Base-by-base conservation (phyloP, 2,797 vertebrate genomes). In the Rhabdomys pumilio region DNA sequence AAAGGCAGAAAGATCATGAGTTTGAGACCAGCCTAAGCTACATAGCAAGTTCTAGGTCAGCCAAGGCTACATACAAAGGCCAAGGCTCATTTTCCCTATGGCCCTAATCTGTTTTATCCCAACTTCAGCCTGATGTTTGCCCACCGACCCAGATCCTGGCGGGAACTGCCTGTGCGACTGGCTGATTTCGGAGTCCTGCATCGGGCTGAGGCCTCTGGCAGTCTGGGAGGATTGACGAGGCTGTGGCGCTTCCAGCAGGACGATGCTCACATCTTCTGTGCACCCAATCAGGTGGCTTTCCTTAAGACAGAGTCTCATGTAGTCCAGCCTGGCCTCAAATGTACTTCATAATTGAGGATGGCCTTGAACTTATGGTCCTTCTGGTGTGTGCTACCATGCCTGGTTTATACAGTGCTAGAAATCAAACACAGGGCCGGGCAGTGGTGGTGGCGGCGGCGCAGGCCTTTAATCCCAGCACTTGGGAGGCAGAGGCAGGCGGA, bases 131-230 rank as follows among this genome's bases (percentile, higher is more conserved):
- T 99, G 84, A 99, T 99, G 99, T 99, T 99, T 0, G 98, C 99
- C 96, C 99, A 99, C 97, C 99, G 99, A 0, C 98, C 99, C 1
- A 99, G 99, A 26, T 99, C 99, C 0, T 99, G 99, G 99, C 98
- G 99, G 86, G 99, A 99, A 98, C 99, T 99, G 88, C 99, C 99
- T 0, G 84, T 99, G 26, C 99, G 99, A 14, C 98, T 99, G 98
- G 99, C 99, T 0, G 99, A 99, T 97, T 99, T 99, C 0, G 99
- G 99, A 69, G 99, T 99, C 0, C 98, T 99, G 96, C 99, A 99
- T 97, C 99, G 99, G 0, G 99, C 99, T 0, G 99, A 99, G 96
- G 98, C 99, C 79, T 99, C 99, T 0, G 99, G 99, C 3, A 97
- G 98, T 0, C 98, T 99, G 13, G 98, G 99, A 0, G 99, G 99